A percentile compares a stretch with the other conserved stretches of the same genome.
These are phyloP conservation scores for Pangasius macronema DNA, from an alignment of 2,797 vertebrate genomes.

Conservation along the genomic window DNA sequence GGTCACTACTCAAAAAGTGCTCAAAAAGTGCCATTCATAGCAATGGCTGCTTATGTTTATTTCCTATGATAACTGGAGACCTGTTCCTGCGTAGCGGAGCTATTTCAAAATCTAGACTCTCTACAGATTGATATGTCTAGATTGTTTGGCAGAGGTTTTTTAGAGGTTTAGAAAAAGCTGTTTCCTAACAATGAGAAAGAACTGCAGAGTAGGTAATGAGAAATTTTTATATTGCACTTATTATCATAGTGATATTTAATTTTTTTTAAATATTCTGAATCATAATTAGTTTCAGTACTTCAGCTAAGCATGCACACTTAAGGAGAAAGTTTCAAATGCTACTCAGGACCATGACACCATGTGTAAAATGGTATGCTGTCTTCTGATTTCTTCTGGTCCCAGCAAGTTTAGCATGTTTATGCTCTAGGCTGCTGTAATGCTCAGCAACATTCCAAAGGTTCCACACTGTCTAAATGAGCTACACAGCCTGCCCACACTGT, in stretches of 20 bases:
- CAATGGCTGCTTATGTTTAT: background rate
- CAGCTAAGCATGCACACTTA: background rate
- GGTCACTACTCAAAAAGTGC: conserved; percentile 16
- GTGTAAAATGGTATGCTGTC: background rate
- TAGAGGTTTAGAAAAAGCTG: background rate
- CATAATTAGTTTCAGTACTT: background rate
- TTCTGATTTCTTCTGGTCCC: background rate
- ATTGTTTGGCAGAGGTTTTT: background rate
- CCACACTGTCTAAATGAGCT: background rate
- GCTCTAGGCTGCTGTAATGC: background rate
- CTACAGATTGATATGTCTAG: background rate
- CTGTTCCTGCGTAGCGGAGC: background rate
- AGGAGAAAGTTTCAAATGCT: background rate
- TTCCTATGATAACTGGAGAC: background rate
- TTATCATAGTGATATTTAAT: background rate
- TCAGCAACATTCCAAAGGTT: background rate
- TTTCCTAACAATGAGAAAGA: background rate
- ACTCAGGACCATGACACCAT: background rate
- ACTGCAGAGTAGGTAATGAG: background rate
- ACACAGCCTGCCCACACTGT: background rate
- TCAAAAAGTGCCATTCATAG: background rate
- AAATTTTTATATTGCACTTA: background rate
- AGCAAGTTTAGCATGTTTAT: background rate
- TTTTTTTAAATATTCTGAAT: background rate
- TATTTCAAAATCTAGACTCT: background rate